Base-by-base conservation (phyloP, 2,888 invertebrate genomes). In the Trichogramma dendrolimi region DNA sequence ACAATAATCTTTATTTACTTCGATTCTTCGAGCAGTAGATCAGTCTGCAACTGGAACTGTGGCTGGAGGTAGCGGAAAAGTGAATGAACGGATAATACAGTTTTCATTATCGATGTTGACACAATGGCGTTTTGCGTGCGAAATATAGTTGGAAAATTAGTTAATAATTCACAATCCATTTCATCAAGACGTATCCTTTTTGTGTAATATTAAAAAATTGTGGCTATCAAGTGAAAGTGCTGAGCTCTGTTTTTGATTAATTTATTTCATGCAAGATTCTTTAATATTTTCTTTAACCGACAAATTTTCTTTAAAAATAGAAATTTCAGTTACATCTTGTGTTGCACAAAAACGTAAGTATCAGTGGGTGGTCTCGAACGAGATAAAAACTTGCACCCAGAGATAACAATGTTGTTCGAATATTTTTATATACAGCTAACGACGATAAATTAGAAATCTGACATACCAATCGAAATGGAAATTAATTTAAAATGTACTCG, bases 181-280 rank as follows among this genome's bases (percentile, higher is more conserved):
- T 60, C 63, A 4, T 53, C 61, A 4, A 73, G 71, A 56, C 68
- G 77, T 77, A 77, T 77, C 76, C 77, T 76, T 75, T 71, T 27
- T 10, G 8, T 58, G 60, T 14, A 38, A 1, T 39, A 60, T 43
- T 2, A 2, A 27, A 27, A 27, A 27, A 27, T 27, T 27, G 27
- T 27, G 27, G 27, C 27, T 27, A 27, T 27, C 27, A 2, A 27
- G 3, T 27, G 27, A 27, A 27, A 27, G 27, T 27, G 27, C 27
- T 27, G 27, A 27, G 27, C 27, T 27, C 27, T 27, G 27, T 27
- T 27, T 27, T 27, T 27, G 27, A 27, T 27, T 27, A 27, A 27
- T 27, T 27, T 55, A 46, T 39, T 48, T 48, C 2, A 57, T 43
- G 10, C 6, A 8, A 10, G 2, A 14, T 7, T 11, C 38, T 5